Conservation (phyloP, 1,140 invertebrate species). For the Reticulitermes speratus region DNA sequence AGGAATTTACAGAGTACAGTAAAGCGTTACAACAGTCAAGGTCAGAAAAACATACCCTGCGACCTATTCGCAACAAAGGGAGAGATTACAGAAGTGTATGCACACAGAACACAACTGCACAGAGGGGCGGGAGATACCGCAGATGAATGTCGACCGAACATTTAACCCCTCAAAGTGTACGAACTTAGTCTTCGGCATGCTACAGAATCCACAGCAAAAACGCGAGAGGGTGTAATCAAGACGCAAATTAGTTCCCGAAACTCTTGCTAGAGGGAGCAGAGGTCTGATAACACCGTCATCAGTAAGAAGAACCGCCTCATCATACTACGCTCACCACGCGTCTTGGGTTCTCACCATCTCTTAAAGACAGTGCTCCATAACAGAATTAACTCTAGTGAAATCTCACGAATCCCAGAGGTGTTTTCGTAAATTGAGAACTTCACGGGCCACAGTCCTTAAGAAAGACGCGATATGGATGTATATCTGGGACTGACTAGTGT, state of each 20-base stretch:
- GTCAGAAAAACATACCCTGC: neutral
- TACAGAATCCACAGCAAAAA: neutral
- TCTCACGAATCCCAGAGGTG: no score
- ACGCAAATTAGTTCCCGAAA: conserved; percentile 26
- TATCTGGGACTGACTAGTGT: no score
- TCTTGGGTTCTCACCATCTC: no score
- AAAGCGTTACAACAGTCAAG: neutral
- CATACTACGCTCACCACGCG: no score
- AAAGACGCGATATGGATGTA: no score
- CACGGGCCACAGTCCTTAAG: no score
- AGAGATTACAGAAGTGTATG: neutral
- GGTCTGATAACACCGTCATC: neutral
- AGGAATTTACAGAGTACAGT: neutral
- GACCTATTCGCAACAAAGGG: neutral
- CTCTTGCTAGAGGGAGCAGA: neutral
- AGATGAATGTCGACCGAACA: neutral
- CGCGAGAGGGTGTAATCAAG: conserved; percentile 19
- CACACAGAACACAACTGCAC: neutral
- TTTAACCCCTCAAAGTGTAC: neutral
- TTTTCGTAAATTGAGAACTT: no score
- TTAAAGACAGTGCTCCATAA: no score
- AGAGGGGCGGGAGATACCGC: neutral
- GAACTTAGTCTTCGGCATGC: neutral
- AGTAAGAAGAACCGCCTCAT: neutral
- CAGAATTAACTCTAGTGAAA: no score